These are phyloP conservation scores for Amiota minor DNA, from an alignment of 2,888 invertebrate genomes.

Conservation along the genomic window DNA sequence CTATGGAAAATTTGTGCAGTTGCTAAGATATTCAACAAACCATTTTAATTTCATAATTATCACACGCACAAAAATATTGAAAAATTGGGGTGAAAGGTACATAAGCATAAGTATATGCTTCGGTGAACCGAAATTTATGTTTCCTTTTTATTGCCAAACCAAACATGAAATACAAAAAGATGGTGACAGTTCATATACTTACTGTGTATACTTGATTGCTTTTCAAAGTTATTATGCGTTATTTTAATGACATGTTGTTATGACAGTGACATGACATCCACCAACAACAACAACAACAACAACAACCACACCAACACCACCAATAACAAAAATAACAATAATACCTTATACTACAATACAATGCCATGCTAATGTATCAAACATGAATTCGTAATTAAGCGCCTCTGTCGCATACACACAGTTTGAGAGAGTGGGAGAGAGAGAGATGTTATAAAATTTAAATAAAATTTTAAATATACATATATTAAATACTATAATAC, in stretches of 20 bases:
- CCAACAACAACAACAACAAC: neutral
- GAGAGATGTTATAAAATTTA: neutral
- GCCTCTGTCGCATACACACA: neutral
- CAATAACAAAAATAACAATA: neutral
- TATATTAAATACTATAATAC: too few species aligned
- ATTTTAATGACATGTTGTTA: slow-evolving; percentile 28
- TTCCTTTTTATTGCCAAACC: neutral
- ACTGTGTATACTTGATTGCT: slow-evolving; percentile 16
- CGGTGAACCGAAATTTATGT: neutral
- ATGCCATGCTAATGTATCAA: slow-evolving; percentile 5
- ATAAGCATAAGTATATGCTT: neutral
- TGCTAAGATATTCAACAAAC: too few species aligned
- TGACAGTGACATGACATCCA: slow-evolving; percentile 24
- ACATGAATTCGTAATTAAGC: slow-evolving; percentile 34
- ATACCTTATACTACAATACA: neutral
- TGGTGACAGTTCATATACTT: neutral
- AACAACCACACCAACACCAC: slow-evolving; percentile 8
- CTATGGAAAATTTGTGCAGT: too few species aligned
- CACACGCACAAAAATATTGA: too few species aligned
- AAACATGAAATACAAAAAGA: neutral
- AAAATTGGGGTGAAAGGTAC: neutral
- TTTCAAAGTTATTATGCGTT: slow-evolving; percentile 25
- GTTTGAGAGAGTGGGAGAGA: too few species aligned
- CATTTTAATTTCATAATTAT: too few species aligned
- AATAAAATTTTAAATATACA: slow-evolving; percentile 1